These are phyloP conservation scores for Mycteria americana DNA, from an alignment of 2,797 vertebrate genomes.

Conservation along the genomic window DNA sequence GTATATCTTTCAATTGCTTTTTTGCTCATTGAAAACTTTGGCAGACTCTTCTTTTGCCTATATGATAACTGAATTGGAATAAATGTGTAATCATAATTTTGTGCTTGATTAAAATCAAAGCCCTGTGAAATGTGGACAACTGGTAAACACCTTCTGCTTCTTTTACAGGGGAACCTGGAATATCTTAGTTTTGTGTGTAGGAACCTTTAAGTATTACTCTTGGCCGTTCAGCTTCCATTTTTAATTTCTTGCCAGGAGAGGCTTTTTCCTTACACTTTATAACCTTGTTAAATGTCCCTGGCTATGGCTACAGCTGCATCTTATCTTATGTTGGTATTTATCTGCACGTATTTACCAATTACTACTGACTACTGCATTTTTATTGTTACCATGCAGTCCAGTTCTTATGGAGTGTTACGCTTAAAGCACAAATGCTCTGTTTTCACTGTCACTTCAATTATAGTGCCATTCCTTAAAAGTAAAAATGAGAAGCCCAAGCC, in stretches of 20 bases:
- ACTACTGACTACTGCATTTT: not conserved
- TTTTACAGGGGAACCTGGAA: not conserved
- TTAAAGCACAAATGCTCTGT: not conserved
- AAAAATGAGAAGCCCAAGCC: not conserved
- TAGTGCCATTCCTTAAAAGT: not conserved
- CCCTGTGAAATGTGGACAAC: not conserved
- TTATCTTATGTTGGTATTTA: not conserved
- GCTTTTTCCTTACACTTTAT: not conserved
- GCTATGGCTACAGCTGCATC: not conserved
- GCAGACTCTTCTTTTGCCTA: not conserved
- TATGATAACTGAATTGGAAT: not conserved
- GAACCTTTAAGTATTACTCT: not conserved
- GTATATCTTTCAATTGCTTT: not conserved
- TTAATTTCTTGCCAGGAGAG: not conserved
- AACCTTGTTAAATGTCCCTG: not conserved
- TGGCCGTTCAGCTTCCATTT: not conserved
- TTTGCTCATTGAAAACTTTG: not conserved
- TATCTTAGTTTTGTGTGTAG: not conserved
- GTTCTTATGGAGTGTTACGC: not conserved
- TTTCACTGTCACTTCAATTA: not conserved
- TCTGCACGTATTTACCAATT: not conserved
- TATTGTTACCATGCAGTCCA: not conserved
- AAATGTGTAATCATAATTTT: not conserved
- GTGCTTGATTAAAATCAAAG: not conserved
- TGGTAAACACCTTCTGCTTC: not conserved